Conservation (phyloP, 2,797 vertebrate genomes). For the Otolemur crassicaudatus region DNA sequence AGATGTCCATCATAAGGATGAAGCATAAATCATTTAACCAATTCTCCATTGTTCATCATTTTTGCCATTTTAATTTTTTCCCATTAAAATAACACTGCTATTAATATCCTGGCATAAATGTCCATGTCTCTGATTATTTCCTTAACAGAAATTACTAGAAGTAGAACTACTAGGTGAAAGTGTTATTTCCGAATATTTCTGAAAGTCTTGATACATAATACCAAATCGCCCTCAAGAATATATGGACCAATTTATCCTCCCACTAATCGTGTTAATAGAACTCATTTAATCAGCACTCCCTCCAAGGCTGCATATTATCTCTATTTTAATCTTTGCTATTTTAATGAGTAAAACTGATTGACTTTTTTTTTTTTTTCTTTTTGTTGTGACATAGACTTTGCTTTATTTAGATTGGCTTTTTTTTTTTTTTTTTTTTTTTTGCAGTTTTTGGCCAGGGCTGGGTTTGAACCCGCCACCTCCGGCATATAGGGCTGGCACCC, state of each 20-base stretch:
- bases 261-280: neutral
- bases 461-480: no score
- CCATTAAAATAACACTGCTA: conserved; percentile 52
- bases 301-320: neutral
- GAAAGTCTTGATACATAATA: neutral
- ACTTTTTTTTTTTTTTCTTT: neutral
- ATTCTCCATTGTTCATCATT: conserved; percentile 41
- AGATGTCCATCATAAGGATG: neutral
- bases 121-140: conserved; percentile 43
- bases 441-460: no score
- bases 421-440: neutral
- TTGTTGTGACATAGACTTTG: no score
- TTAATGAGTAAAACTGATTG: neutral
- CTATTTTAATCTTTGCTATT: neutral
- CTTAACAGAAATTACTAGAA: conserved; percentile 48
- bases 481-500: no score
- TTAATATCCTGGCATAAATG: conserved; percentile 24
- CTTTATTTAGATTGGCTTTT: neutral
- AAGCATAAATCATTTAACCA: neutral
- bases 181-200: neutral
- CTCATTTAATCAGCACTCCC: neutral
- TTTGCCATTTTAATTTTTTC: neutral
- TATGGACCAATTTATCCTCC: neutral
- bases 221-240: neutral
- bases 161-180: conserved; percentile 45